Base-by-base conservation (phyloP, 35 echinoderm and acorn worm genomes). In the Stichopus chloronotus region DNA sequence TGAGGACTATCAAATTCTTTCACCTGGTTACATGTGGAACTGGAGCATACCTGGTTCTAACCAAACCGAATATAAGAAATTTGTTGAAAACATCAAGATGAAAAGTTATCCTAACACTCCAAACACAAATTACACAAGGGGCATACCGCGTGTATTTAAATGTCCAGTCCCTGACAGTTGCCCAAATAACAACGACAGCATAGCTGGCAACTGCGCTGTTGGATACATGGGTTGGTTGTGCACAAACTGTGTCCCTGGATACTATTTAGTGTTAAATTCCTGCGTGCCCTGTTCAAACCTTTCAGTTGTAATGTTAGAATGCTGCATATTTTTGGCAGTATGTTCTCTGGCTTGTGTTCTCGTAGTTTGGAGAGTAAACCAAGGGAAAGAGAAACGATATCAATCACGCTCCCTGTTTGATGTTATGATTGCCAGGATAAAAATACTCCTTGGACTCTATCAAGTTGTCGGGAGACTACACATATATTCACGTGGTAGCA, bases 381-480 rank as follows among this genome's bases (percentile, higher is more conserved):
- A 58, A 14, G 81, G 81, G 52, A n/a, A 7, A 7, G 6, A 84
- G 21, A 84, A 53, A 57, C 16, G 17, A 56, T 14, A 84, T 52
- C 53, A 84, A 57, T 9, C 11, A 8, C 54, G 81, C 9, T 84
- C 81, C 4, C 14, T 58, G 23, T 17, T 84, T 4, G 55, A 84
- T 23, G 81, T 84, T 14, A 57, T 84, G 14, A 84, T 84, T 57
- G 56, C 81, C 7, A 84, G 81, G 55, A 84, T 57, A 52, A 84
- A 84, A 84, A 84, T 84, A 10, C 81, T 84, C 13, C 52, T 84
- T 6, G 81, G 81, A 84, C 58, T 84, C 57, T 84, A 84, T 57
- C 81, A 84, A 58, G 58, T 84, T 10, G 81, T 84, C n/a, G 81
- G 81, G 9, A 84, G 58, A 53, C 52, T 84, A 5, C 57, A 57